Evolutionary conservation across 2,888 invertebrate genomes (phyloP).

Genomic region (Xestia sexstrigata): DNA sequence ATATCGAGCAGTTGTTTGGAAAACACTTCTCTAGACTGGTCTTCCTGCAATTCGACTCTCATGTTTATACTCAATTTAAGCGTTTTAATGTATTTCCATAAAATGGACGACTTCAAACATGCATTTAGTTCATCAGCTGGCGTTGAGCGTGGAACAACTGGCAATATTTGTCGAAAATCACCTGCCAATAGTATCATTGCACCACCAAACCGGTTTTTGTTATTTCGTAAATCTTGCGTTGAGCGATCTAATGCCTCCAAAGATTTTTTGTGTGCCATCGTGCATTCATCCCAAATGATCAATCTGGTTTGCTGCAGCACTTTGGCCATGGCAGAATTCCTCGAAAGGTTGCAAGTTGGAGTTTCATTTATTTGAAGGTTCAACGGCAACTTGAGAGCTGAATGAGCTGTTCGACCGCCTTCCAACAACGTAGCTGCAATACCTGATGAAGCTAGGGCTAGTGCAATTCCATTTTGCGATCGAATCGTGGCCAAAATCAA

Average conservation of each 20-base stretch:
- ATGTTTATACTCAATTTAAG: not conserved
- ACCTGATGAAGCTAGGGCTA: too few species aligned
- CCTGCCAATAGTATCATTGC: not conserved
- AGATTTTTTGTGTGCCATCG: slow-evolving; percentile 29
- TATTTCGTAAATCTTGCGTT: not conserved
- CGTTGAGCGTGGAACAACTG: slow-evolving; percentile 61
- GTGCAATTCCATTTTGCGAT: too few species aligned
- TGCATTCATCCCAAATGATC: slow-evolving; percentile 2
- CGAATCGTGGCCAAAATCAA: too few species aligned
- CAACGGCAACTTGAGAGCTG: too few species aligned
- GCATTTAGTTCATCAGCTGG: slow-evolving; percentile 72
- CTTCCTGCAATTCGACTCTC: not conserved
- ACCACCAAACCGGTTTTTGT: not conserved
- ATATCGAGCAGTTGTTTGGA: slow-evolving; percentile 20
- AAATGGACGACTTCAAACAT: slow-evolving; percentile 34
- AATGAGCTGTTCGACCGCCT: too few species aligned
- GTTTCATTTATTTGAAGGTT: too few species aligned
- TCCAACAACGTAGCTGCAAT: too few species aligned
- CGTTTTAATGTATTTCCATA: not conserved
- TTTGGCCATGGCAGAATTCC: too few species aligned
- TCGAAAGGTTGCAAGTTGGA: too few species aligned
- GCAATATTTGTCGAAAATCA: slow-evolving; percentile 5
- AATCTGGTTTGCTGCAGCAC: too few species aligned
- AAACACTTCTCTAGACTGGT: not conserved
- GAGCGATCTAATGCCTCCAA: slow-evolving; percentile 21